Evolutionary conservation across 2,888 invertebrate species (phyloP).

Genomic region (Pammene aurita): DNA sequence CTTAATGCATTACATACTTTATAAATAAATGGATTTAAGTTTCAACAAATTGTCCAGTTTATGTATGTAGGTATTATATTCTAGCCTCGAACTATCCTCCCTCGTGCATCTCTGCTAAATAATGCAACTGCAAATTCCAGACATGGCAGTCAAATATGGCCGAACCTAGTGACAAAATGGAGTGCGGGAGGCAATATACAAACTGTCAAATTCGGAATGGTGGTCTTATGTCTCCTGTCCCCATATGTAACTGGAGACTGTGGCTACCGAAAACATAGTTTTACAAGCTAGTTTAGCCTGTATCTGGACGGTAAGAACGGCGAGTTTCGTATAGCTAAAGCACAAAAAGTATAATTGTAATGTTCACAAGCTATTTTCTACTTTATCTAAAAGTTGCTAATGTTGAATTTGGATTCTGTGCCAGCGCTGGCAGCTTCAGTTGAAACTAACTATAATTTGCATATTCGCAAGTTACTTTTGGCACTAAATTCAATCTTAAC

Average conservation of each 20-base stretch:
- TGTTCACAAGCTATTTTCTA: not conserved
- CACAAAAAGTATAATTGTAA: not conserved
- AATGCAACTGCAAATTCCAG: conserved; percentile 24
- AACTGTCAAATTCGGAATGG: conserved; percentile 48
- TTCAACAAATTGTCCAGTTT: no score
- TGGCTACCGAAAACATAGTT: conserved; percentile 39
- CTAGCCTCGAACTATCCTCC: not conserved
- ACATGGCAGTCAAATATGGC: conserved; percentile 22
- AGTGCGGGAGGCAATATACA: conserved; percentile 39
- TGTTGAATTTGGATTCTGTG: not conserved
- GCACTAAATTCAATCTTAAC: conserved; percentile 35
- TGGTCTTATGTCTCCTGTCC: conserved; percentile 44
- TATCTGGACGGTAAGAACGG: not conserved
- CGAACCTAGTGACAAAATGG: conserved; percentile 32
- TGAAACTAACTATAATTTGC: conserved; percentile 19
- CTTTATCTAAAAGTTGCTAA: not conserved
- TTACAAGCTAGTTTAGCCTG: not conserved
- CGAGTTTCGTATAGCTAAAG: not conserved
- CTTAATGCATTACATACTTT: no score
- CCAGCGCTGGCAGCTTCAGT: conserved; percentile 7
- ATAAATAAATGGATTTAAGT: no score
- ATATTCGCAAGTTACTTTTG: conserved; percentile 30
- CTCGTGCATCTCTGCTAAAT: conserved; percentile 12
- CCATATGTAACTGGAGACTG: conserved; percentile 31
- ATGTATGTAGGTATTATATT: not conserved